phyloP scores from a whole-genome alignment of 2,797 vertebrate species.

The Cyprinodon diabolis region DNA sequence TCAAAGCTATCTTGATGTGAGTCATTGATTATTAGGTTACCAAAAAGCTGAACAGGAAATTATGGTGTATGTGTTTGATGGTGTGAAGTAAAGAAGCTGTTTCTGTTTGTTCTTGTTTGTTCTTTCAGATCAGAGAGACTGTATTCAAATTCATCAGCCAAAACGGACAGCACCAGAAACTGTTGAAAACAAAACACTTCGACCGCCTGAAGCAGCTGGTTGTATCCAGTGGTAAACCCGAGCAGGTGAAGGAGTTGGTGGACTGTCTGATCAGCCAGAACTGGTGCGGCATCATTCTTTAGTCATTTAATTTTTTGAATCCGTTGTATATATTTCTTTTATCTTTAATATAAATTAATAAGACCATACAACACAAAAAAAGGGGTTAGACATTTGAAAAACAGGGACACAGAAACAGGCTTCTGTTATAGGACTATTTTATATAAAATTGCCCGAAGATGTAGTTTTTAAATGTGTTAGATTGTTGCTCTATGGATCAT shows the following conservation, averaged over 20 bases:
- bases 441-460: too few relatives aligned
- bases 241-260: constrained; percentile 81
- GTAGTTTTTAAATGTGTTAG: too few relatives aligned
- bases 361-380: too few relatives aligned
- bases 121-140: constrained; percentile 82
- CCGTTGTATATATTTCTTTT: neutral
- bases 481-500: too few relatives aligned
- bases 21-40: neutral
- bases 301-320: neutral
- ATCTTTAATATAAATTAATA: neutral
- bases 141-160: constrained; percentile 82
- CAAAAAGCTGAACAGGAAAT: constrained; percentile 18
- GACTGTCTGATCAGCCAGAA: constrained; percentile 82
- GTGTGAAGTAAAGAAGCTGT: constrained; percentile 6
- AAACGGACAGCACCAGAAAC: constrained; percentile 80
- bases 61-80: neutral
- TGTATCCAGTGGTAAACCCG: constrained; percentile 54
- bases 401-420: too few relatives aligned
- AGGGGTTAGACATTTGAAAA: too few relatives aligned
- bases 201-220: constrained; percentile 81
- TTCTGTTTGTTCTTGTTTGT: neutral
- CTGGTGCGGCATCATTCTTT: constrained; percentile 70
- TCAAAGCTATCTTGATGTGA: neutral
- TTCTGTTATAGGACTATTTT: too few relatives aligned
- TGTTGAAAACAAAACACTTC: constrained; percentile 86